Evolutionary conservation across 2,113 vertebrate genomes (phyloP).

Genomic region (Heterotilapia buettikoferi): DNA sequence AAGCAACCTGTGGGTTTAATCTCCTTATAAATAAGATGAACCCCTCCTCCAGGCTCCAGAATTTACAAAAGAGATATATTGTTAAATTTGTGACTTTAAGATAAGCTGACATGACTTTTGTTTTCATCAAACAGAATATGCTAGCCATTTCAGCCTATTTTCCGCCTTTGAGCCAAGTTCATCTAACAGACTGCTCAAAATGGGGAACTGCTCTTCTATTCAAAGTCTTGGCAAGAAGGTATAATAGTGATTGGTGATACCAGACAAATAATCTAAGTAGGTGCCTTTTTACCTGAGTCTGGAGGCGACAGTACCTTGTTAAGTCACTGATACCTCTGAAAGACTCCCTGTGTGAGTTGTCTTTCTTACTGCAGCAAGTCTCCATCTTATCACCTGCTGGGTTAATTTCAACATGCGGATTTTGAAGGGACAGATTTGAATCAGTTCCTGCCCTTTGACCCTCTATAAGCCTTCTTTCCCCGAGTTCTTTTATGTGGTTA

Average conservation of each 20-base stretch:
- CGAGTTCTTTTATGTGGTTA: neutral
- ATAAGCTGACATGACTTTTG: neutral
- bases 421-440: neutral
- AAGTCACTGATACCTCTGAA: neutral
- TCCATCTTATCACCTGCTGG: conserved; percentile 16
- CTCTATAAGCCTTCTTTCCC: neutral
- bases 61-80: neutral
- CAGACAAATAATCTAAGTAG: neutral
- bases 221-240: neutral
- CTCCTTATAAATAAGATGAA: neutral
- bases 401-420: conserved; percentile 1
- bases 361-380: neutral
- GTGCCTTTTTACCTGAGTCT: neutral
- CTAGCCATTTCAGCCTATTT: neutral
- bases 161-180: neutral
- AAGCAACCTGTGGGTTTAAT: neutral
- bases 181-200: neutral
- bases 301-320: neutral
- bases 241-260: neutral
- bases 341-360: neutral
- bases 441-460: conserved; percentile 21
- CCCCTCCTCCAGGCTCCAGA: neutral
- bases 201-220: neutral
- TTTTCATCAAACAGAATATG: neutral
- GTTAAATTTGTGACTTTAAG: neutral